phyloP scores from a whole-genome alignment of 2,888 invertebrate species.

The Cephus sareptanus region DNA sequence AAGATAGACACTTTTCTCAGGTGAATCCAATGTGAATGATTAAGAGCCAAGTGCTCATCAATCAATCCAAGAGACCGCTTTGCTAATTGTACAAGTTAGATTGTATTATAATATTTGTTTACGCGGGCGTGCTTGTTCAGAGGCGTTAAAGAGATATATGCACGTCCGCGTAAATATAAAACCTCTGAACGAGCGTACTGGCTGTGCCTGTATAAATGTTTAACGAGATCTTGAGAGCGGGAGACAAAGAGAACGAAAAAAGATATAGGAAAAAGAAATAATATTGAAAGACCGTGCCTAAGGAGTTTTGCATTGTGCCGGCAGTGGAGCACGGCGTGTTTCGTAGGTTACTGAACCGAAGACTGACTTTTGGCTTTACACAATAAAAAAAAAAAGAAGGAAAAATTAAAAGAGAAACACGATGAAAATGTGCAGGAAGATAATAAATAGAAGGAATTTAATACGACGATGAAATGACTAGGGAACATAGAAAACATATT shows the following conservation, averaged over 20 bases:
- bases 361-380: slow-evolving; percentile 46
- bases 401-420: background rate
- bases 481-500: no score
- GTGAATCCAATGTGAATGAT: no score
- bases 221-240: slow-evolving; percentile 10
- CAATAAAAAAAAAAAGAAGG: slow-evolving; percentile 14
- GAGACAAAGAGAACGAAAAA: slow-evolving; percentile 11
- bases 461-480: no score
- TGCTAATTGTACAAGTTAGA: slow-evolving; percentile 1
- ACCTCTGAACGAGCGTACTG: slow-evolving; percentile 24
- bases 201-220: slow-evolving; percentile 25
- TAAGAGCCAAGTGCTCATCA: no score
- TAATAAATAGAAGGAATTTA: no score
- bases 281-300: slow-evolving; percentile 40
- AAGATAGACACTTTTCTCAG: no score
- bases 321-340: slow-evolving; percentile 31
- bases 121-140: no score
- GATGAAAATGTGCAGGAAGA: no score
- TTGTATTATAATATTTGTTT: background rate
- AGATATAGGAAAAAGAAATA: slow-evolving; percentile 13
- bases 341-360: slow-evolving; percentile 34
- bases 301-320: slow-evolving; percentile 26
- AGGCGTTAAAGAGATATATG: no score
- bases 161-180: slow-evolving; percentile 11
- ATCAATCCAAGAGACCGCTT: background rate